Evolutionary conservation across 1,140 invertebrate genomes (phyloP), one percentile per base, ranked within the genome.

Genomic region (Bombus impatiens): DNA sequence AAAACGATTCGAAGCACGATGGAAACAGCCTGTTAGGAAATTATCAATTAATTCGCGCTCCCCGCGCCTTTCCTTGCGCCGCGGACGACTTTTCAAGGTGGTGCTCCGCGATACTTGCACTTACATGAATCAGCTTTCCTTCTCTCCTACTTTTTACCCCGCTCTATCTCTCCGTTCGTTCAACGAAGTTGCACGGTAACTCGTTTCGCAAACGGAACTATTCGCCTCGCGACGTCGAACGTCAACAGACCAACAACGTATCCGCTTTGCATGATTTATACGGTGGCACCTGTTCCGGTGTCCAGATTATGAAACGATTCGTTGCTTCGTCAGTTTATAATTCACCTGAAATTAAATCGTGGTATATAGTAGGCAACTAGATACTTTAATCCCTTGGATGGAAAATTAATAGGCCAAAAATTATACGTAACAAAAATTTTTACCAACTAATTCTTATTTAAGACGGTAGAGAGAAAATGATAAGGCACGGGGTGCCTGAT

Each of bases 81-180:
- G 12, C 35, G 15, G 82, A 87, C 88, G 76, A 88, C 86, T 91
- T 91, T 89, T 88, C 87, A 90, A 89, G 84, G 90, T 84, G 80
- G 40, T 67, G 57, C 68, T 76, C 65, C 77, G 78, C 68, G 75
- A 59, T 86, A 67, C 68, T 83, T 83, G 68, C 87, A 86, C 80
- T 81, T 86, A 81, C 67, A 86, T 86, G 85, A 86, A 83, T 86
- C 85, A 86, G 74, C 79, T 75, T 74, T 82, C 71, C 70, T 72
- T 81, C 62, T 67, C 79, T 32, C 53, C 28, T n/a, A n/a, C 25
- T 10, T 44, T 62, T 74, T 70, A 28, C 57, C 37, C 18, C 13
- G 22, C 40, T 32, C 57, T 78, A 12, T 78, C 37, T 62, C 70
- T 42, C 28, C n/a, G 40, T 32, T 47, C 57, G n/a, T 22, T 42